These are phyloP conservation scores for Xiphophorus hellerii DNA, from an alignment of 2,113 vertebrate genomes.

Conservation along the genomic window DNA sequence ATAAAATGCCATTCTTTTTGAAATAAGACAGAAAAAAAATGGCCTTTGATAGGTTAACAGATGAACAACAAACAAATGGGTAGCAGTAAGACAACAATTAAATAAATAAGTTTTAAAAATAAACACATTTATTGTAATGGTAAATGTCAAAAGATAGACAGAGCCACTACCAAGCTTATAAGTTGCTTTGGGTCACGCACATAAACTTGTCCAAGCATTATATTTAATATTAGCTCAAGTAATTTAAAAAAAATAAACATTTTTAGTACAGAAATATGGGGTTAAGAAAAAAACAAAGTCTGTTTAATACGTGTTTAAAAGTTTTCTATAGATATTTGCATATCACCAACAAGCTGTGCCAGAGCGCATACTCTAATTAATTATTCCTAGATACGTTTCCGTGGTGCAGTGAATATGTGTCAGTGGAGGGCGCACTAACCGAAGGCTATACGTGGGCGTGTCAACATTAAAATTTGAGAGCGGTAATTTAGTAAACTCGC, in stretches of 20 bases:
- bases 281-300: neutral
- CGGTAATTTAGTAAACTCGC: conserved; percentile 21
- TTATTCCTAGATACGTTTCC: neutral
- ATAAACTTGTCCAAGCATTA: neutral
- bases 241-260: neutral
- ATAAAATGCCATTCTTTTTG: too few relatives aligned
- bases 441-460: conserved; percentile 56
- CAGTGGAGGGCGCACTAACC: conserved; percentile 45
- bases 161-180: neutral
- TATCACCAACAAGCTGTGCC: neutral
- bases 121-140: neutral
- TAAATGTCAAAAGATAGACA: neutral
- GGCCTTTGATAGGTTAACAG: too few relatives aligned
- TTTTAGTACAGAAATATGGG: neutral
- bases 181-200: neutral
- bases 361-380: too few relatives aligned
- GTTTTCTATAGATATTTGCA: neutral
- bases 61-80: too few relatives aligned
- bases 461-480: conserved; percentile 20
- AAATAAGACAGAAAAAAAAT: neutral
- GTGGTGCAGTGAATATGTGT: neutral
- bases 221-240: neutral
- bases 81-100: neutral
- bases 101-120: neutral
- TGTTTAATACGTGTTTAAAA: neutral